Evolutionary conservation across 2,888 invertebrate genomes (phyloP), one percentile per base, ranked within the genome.

Genomic region (Drosophila rubida): DNA sequence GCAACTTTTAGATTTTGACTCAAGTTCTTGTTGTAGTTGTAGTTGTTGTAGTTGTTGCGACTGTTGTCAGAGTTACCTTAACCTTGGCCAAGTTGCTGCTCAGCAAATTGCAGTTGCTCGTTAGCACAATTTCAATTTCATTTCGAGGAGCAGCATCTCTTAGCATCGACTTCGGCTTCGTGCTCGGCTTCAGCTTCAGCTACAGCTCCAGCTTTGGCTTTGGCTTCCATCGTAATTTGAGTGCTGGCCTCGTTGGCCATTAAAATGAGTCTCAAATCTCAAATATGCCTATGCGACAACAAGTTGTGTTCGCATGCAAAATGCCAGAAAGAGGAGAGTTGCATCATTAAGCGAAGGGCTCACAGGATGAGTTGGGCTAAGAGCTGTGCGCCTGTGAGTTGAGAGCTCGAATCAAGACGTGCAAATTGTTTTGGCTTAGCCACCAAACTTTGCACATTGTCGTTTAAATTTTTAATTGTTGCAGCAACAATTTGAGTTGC

Each of bases 381-480:
- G 39, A 57, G 16, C 39, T 49, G 42, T 22, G 45, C 39, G n/a
- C 23, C 22, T 25, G 23, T 51, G 35, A 19, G 23, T 23, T 44
- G 23, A 3, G 25, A 7, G 22, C 59, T 57, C 13, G 49, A 75
- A 70, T 69, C 48, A 55, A 58, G 41, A 45, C 55, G 30, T 30
- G 57, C 60, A 76, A 70, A 76, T 74, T 74, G 63, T 53, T 57
- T 49, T 39, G 54, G 8, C 22, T 25, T 22, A 41, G 66, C 57
- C 66, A 23, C 76, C 74, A 58, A 76, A 76, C 50, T 77, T 67
- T 67, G 2, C 11, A 45, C 59, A 67, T 53, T 72, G 69, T 64
- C 42, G 64, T 32, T 77, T 65, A 44, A 65, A 70, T 68, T 75
- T 72, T 72, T 70, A 75, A 77, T 77, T 73, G 77, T 69, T 57